A percentile compares a stretch with the other conserved stretches of the same genome.
Evolutionary conservation across 1,140 invertebrate species (phyloP).

Genomic region (Schlechtendalia chinensis): DNA sequence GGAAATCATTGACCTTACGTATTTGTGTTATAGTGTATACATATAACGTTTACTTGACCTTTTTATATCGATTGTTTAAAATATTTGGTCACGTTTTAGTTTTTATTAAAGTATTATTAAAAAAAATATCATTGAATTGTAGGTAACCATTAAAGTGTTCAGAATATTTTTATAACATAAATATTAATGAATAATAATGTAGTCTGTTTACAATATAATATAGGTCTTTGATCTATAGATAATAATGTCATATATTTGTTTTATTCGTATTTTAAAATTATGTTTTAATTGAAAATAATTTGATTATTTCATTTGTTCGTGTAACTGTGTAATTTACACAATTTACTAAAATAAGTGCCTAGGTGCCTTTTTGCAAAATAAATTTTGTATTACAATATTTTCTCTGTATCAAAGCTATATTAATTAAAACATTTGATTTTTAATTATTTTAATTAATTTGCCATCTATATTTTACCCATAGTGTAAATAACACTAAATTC

Average conservation of each 20-base stretch:
- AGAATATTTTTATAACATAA: no score
- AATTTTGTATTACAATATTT: neutral
- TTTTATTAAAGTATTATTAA: no score
- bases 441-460: no score
- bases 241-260: neutral
- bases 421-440: neutral
- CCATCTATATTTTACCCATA: neutral
- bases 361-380: neutral
- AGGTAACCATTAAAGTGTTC: no score
- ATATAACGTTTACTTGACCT: no score
- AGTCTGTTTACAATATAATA: neutral
- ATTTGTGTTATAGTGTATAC: no score
- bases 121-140: no score
- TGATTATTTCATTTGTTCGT: neutral
- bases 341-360: neutral
- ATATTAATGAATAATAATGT: no score
- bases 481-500: neutral
- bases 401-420: neutral
- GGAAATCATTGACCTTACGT: slow-evolving; percentile 21
- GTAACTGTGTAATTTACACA: neutral
- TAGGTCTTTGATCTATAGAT: neutral
- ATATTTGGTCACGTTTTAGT: no score
- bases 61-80: no score
- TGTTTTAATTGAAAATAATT: neutral
- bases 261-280: neutral